Percentiles rank a stretch among this genome's conserved stretches.
These are phyloP conservation scores for Myiagra hebetior DNA, from an alignment of 2,113 vertebrate genomes.

Conservation along the genomic window DNA sequence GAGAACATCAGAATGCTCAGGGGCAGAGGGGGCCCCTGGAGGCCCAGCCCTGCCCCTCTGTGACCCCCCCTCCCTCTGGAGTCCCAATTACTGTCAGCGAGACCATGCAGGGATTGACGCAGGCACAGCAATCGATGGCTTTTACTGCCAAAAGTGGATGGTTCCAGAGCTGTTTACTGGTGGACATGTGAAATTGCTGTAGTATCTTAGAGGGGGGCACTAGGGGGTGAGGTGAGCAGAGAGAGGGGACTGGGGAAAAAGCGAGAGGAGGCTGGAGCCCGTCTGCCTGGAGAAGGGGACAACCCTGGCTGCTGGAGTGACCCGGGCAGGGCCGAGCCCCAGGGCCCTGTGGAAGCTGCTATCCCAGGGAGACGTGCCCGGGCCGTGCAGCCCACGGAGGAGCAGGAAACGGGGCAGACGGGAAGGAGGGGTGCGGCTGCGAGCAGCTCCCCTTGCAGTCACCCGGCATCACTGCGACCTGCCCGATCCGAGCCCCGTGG, in stretches of 20 bases:
- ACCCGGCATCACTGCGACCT: background rate
- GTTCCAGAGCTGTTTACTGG: fast-evolving
- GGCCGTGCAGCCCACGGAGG: fast-evolving
- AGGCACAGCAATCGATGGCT: background rate
- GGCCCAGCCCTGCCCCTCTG: background rate
- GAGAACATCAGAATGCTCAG: background rate
- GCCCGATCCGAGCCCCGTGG: fast-evolving
- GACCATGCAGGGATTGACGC: fast-evolving
- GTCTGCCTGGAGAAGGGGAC: background rate
- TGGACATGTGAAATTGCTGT: background rate
- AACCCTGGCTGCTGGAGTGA: background rate
- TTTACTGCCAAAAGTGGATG: background rate
- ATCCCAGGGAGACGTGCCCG: fast-evolving
- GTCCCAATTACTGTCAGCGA: background rate
- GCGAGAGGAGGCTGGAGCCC: no score
- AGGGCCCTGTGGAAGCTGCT: background rate
- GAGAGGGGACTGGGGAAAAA: background rate
- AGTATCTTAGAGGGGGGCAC: background rate
- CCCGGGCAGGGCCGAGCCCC: background rate
- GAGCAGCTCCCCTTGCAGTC: background rate
- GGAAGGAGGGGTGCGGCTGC: background rate
- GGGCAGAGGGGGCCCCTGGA: background rate
- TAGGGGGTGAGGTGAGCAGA: fast-evolving
- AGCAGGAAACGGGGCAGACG: background rate
- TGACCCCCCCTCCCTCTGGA: background rate